These are phyloP conservation scores for Garra rufa DNA, from an alignment of 2,113 vertebrate species.

Conservation along the genomic window DNA sequence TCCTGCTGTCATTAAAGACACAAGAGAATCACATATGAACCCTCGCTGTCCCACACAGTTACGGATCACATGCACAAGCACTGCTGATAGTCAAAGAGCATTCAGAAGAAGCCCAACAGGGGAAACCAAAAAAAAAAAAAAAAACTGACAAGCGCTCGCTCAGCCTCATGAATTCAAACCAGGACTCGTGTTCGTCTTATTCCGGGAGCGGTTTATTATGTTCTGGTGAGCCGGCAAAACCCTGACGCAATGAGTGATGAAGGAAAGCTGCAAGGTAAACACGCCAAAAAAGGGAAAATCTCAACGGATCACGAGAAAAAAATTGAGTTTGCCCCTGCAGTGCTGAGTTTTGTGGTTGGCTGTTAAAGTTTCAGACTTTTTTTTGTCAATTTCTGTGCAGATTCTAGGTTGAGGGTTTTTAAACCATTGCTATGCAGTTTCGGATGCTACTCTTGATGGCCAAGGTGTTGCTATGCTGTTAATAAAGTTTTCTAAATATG, in stretches of 20 bases:
- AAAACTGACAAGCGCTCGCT: background rate
- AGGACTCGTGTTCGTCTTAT: background rate
- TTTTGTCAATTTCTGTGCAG: background rate
- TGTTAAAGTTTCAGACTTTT: background rate
- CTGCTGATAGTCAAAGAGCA: background rate
- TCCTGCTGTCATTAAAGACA: conserved; percentile 16
- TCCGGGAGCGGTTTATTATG: background rate
- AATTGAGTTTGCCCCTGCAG: background rate
- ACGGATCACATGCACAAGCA: background rate
- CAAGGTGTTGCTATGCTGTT: background rate
- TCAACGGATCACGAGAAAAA: background rate
- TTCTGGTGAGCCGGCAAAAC: background rate
- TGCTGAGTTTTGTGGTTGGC: background rate
- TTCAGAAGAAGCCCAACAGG: conserved; percentile 5
- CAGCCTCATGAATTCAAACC: background rate
- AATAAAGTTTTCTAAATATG: no score
- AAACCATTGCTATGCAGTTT: background rate
- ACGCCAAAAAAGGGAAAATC: background rate
- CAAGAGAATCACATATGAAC: background rate
- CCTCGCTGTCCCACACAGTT: background rate
- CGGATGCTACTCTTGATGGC: background rate
- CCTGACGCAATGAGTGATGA: background rate
- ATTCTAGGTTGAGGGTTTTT: background rate
- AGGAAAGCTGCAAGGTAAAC: background rate
- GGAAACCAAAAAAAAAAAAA: background rate